A percentile compares a stretch with the other conserved stretches of the same genome.
Evolutionary conservation across 2,113 vertebrate species (phyloP).

Genomic region (Paratilapia polleni): DNA sequence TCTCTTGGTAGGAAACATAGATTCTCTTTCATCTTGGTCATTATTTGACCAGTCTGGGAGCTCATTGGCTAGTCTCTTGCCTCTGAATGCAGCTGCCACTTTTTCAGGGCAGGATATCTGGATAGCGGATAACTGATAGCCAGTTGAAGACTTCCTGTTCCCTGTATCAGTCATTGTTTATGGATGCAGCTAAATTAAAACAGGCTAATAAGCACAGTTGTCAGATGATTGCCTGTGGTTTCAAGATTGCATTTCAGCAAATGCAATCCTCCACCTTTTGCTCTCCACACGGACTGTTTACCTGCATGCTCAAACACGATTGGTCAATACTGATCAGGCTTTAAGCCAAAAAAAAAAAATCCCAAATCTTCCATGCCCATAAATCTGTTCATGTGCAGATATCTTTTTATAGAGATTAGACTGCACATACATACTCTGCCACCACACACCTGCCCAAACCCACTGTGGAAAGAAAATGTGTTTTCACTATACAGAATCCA

Average conservation of each 20-base stretch:
- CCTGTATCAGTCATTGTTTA: not conserved
- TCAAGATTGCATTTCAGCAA: not conserved
- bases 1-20: not conserved
- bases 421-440: not conserved
- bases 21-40: not conserved
- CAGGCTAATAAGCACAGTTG: not conserved
- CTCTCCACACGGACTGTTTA: not conserved
- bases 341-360: not conserved
- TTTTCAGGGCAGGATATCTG: not conserved
- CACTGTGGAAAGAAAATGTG: not conserved
- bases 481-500: not conserved
- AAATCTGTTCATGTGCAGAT: not conserved
- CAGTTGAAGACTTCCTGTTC: not conserved
- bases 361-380: not conserved
- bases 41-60: not conserved
- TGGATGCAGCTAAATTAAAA: not conserved
- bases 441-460: constrained; percentile 6
- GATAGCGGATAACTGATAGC: not conserved
- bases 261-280: not conserved
- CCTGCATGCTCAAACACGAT: not conserved
- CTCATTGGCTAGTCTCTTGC: not conserved
- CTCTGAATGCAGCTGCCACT: not conserved
- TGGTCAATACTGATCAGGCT: not conserved
- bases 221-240: not conserved
- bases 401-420: not conserved